Evolutionary conservation across 2,797 vertebrate species (phyloP).

Genomic region (Momotus momota): DNA sequence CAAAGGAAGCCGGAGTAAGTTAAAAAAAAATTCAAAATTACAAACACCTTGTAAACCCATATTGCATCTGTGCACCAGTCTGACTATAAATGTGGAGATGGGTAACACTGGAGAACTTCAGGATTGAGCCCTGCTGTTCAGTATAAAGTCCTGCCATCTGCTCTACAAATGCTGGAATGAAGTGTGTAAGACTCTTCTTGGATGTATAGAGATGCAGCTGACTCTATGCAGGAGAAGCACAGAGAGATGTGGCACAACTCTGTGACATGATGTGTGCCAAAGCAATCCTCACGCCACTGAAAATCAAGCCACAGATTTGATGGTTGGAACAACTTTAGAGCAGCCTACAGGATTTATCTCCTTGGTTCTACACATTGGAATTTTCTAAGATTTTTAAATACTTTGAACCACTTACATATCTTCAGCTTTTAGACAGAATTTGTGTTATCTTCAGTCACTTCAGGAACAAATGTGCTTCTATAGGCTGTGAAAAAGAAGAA

Average conservation of each 20-base stretch:
- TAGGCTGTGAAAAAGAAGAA: not conserved
- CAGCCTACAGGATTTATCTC: not conserved
- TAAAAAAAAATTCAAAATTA: not conserved
- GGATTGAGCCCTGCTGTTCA: slow-evolving; percentile 47
- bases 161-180: not conserved
- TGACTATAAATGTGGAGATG: not conserved
- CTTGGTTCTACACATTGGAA: not conserved
- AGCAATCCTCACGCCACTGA: not conserved
- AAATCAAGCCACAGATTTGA: not conserved
- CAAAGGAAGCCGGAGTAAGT: not conserved
- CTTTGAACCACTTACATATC: not conserved
- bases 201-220: not conserved
- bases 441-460: not conserved
- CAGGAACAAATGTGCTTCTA: not conserved
- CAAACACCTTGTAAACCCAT: not conserved
- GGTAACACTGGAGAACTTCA: slow-evolving; percentile 10
- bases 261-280: not conserved
- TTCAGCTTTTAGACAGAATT: not conserved
- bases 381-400: not conserved
- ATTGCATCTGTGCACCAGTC: not conserved
- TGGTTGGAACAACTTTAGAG: slow-evolving; percentile 6
- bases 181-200: not conserved
- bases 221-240: not conserved
- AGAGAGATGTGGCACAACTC: slow-evolving; percentile 41
- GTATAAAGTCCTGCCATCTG: slow-evolving; percentile 35